Percentiles rank a stretch among this genome's conserved stretches.
Evolutionary conservation across 2,113 vertebrate species (phyloP).

Genomic region (Psammodynastes pulverulentus): DNA sequence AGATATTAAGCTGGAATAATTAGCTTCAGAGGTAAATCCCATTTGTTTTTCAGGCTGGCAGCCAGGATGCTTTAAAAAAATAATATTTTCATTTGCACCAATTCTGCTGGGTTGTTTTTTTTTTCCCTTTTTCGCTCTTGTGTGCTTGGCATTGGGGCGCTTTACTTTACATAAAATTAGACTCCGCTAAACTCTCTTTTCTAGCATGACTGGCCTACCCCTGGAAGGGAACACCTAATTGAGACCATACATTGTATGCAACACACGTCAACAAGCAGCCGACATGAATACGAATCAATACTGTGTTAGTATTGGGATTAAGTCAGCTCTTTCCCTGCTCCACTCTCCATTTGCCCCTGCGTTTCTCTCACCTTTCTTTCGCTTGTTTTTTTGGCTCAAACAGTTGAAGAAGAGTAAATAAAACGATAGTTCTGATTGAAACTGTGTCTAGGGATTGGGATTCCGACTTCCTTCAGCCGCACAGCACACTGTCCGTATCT

Average conservation of each 20-base stretch:
- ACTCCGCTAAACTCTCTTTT: slow-evolving; percentile 71
- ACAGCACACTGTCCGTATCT: slow-evolving; percentile 40
- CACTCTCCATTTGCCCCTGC: background rate
- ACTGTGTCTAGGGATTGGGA: slow-evolving; percentile 67
- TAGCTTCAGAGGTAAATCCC: slow-evolving; percentile 71
- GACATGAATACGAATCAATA: slow-evolving; percentile 78
- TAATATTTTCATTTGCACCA: slow-evolving; percentile 60
- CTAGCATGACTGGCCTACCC: slow-evolving; percentile 63
- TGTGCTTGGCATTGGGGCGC: slow-evolving; percentile 66
- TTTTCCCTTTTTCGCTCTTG: slow-evolving; percentile 55
- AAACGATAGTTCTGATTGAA: slow-evolving; percentile 72
- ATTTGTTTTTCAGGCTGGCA: slow-evolving; percentile 49
- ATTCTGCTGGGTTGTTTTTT: slow-evolving; percentile 35
- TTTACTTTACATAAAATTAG: slow-evolving; percentile 81
- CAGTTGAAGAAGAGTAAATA: slow-evolving; percentile 77
- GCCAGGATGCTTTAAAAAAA: background rate
- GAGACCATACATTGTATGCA: slow-evolving; percentile 75
- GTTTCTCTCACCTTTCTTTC: background rate
- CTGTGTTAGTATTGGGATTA: slow-evolving; percentile 81
- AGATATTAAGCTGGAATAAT: slow-evolving; percentile 64
- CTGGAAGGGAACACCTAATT: slow-evolving; percentile 64
- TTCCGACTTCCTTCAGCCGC: slow-evolving; percentile 55
- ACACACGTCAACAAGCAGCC: slow-evolving; percentile 76
- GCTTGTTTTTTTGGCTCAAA: slow-evolving; percentile 19
- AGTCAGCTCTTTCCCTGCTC: slow-evolving; percentile 67